These are phyloP conservation scores for Falco biarmicus DNA, from an alignment of 2,797 vertebrate species.

Conservation along the genomic window DNA sequence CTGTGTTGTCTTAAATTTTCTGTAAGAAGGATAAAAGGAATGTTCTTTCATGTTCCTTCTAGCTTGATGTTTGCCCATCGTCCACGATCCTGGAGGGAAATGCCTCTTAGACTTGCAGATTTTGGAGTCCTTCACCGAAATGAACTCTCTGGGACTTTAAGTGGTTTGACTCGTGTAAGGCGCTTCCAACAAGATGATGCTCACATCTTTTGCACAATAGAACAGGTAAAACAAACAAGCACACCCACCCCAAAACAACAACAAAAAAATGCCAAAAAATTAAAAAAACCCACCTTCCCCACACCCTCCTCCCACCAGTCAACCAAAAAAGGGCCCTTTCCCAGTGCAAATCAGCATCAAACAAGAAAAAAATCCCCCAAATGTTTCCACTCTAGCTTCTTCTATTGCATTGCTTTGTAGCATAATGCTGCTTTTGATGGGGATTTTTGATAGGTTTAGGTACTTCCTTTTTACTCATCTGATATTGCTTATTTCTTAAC, in stretches of 20 bases:
- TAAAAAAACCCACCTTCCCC: neutral
- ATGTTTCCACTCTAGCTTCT: neutral
- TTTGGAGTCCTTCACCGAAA: conserved; percentile 96
- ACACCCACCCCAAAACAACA: no score
- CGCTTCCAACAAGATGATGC: conserved; percentile 97
- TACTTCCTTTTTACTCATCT: neutral
- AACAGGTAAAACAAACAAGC: conserved; percentile 82
- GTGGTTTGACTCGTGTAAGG: conserved; percentile 89
- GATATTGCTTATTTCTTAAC: neutral
- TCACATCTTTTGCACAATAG: conserved; percentile 95
- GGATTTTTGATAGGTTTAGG: neutral
- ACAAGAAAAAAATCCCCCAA: neutral
- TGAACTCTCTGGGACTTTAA: conserved; percentile 89
- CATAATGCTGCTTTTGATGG: neutral
- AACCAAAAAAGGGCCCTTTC: neutral
- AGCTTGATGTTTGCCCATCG: conserved; percentile 94
- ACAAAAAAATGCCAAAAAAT: neutral
- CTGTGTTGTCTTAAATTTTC: neutral
- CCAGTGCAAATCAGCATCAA: neutral
- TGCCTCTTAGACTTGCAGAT: conserved; percentile 92
- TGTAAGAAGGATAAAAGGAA: neutral
- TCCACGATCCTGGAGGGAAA: conserved; percentile 93
- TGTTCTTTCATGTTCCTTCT: neutral
- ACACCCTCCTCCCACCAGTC: neutral
- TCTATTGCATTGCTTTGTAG: neutral